phyloP scores from a whole-genome alignment of 2,113 vertebrate species.

The Manacus vitellinus region DNA sequence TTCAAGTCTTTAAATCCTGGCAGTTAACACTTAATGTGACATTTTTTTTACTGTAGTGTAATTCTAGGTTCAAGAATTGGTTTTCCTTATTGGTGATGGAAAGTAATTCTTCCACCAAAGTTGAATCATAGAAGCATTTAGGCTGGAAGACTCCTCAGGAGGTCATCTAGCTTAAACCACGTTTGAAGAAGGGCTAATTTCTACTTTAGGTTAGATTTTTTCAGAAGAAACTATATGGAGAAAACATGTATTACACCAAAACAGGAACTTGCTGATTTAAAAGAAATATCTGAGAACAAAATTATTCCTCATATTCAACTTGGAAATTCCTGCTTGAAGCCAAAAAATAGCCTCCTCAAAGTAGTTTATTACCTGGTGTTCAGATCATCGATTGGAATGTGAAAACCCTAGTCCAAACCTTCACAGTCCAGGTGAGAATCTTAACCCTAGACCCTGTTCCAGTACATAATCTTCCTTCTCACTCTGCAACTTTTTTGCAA shows the following conservation, averaged over 20 bases:
- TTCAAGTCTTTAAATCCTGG: neutral
- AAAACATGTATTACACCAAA: neutral
- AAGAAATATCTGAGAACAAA: neutral
- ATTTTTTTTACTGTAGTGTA: neutral
- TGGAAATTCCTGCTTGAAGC: neutral
- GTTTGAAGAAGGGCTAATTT: neutral
- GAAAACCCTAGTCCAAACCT: neutral
- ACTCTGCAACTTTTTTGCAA: neutral
- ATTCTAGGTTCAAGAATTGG: neutral
- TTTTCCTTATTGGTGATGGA: neutral
- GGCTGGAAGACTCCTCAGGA: neutral
- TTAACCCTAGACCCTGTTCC: neutral
- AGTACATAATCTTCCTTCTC: neutral
- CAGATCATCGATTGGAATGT: neutral
- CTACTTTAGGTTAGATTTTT: neutral
- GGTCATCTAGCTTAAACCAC: neutral
- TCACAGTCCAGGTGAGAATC: neutral
- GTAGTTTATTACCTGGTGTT: neutral
- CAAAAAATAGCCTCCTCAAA: neutral
- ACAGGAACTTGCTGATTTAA: neutral
- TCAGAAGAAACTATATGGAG: neutral
- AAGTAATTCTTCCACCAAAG: neutral
- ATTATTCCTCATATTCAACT: neutral
- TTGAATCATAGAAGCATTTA: neutral
- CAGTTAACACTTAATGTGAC: neutral